Evolutionary conservation across 2,888 invertebrate genomes (phyloP).

Genomic region (Lasioglossum villosulum): DNA sequence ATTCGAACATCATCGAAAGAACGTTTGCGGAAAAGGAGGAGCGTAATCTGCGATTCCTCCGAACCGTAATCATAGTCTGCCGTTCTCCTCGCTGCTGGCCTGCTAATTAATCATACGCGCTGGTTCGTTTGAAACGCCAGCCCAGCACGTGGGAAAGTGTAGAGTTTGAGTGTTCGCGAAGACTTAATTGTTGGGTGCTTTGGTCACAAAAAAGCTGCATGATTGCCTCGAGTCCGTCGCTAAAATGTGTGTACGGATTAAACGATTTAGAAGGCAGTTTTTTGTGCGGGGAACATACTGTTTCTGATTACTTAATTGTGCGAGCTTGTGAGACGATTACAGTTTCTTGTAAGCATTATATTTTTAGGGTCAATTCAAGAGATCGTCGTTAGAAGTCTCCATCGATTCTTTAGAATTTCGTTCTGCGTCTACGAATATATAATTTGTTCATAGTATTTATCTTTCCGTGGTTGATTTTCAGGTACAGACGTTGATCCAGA

Average conservation of each 20-base stretch:
- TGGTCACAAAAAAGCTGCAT: background rate
- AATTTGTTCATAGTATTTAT: no score
- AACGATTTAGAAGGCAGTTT: background rate
- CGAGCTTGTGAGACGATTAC: background rate
- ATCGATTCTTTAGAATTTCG: background rate
- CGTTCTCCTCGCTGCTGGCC: background rate
- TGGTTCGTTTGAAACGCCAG: conserved; percentile 3
- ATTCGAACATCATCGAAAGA: conserved; percentile 13
- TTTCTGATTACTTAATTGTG: background rate
- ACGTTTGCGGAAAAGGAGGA: conserved; percentile 8
- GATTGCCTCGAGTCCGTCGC: background rate
- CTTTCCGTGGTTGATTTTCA: no score
- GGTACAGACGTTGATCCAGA: no score
- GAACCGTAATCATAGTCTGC: conserved; percentile 45
- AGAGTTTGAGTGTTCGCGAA: conserved; percentile 18
- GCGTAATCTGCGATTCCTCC: conserved; percentile 17
- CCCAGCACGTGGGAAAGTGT: conserved; percentile 30
- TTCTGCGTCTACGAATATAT: no score
- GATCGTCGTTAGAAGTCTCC: background rate
- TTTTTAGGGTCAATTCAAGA: no score
- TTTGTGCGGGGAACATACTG: background rate
- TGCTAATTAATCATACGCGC: conserved; percentile 54
- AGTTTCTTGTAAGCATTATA: no score
- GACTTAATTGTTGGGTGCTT: background rate
- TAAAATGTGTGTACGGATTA: background rate